Percentiles rank a stretch among this genome's conserved stretches.
phyloP scores from a whole-genome alignment of 1,140 invertebrate species.

The Drosophila elegans region DNA sequence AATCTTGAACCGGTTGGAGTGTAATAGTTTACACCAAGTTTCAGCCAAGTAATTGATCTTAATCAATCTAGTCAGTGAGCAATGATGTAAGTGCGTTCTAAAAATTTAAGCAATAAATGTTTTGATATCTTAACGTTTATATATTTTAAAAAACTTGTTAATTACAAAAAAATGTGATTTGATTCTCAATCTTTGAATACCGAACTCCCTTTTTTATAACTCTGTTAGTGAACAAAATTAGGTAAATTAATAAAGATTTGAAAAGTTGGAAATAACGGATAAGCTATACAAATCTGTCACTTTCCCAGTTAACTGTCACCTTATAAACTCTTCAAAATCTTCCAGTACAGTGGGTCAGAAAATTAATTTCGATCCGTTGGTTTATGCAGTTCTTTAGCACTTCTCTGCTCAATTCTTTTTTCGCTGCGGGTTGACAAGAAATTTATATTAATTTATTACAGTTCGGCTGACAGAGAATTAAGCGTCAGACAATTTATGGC shows the following conservation, averaged over 20 bases:
- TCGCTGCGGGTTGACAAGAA: conserved; percentile 67
- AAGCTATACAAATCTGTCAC: too few species aligned
- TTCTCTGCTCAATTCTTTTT: conserved; percentile 24
- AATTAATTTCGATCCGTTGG: conserved; percentile 9
- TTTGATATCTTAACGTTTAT: background rate
- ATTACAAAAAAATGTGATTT: too few species aligned
- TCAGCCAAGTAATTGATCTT: conserved; percentile 42
- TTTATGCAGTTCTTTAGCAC: conserved; percentile 41
- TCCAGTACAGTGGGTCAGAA: background rate
- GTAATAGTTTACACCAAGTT: conserved; percentile 23
- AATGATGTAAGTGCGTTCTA: conserved; percentile 11
- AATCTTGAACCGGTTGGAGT: conserved; percentile 31
- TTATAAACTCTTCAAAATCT: conserved; percentile 2
- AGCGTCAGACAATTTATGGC: conserved; percentile 83
- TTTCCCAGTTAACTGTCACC: background rate
- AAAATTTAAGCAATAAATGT: conserved; percentile 4
- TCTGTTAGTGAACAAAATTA: too few species aligned
- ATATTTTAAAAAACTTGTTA: too few species aligned
- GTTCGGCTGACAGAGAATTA: conserved; percentile 84
- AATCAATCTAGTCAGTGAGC: conserved; percentile 37
- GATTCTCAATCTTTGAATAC: too few species aligned
- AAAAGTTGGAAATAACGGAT: too few species aligned
- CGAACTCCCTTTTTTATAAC: too few species aligned
- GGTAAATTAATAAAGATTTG: too few species aligned
- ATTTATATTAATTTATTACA: conserved; percentile 84